phyloP scores from a whole-genome alignment of 2,888 invertebrate species.

The Nudaria mundana region DNA sequence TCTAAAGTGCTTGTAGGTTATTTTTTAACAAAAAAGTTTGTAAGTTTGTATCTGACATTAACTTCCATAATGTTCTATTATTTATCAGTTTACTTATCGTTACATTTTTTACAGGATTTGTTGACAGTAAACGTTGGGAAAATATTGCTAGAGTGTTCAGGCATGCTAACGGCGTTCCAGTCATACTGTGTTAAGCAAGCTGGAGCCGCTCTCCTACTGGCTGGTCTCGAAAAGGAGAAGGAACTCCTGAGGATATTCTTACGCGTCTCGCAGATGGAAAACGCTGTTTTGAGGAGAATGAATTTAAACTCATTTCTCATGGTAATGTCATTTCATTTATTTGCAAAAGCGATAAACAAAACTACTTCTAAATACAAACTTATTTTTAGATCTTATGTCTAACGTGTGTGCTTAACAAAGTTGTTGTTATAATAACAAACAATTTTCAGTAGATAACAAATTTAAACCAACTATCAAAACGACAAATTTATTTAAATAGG shows the following conservation, averaged over 20 bases:
- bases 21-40: too few relatives aligned
- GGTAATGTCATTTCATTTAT: slow-evolving; percentile 75
- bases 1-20: too few relatives aligned
- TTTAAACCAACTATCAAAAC: too few relatives aligned
- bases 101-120: slow-evolving; percentile 84
- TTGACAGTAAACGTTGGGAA: slow-evolving; percentile 94
- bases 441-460: too few relatives aligned
- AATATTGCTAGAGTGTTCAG: slow-evolving; percentile 93
- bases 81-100: too few relatives aligned
- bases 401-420: too few relatives aligned
- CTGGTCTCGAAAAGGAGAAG: slow-evolving; percentile 96
- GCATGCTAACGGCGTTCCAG: slow-evolving; percentile 97
- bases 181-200: slow-evolving; percentile 97
- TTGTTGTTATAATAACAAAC: too few relatives aligned
- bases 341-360: background rate
- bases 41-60: too few relatives aligned
- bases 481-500: too few relatives aligned
- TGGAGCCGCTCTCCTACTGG: slow-evolving; percentile 91
- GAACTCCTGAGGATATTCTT: slow-evolving; percentile 96
- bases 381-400: too few relatives aligned
- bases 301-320: slow-evolving; percentile 98
- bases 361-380: too few relatives aligned
- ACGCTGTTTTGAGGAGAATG: slow-evolving; percentile 95
- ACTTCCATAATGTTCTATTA: background rate
- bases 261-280: slow-evolving; percentile 98